These are phyloP conservation scores for Bombyx mandarina DNA, from an alignment of 1,140 invertebrate species.

Conservation along the genomic window DNA sequence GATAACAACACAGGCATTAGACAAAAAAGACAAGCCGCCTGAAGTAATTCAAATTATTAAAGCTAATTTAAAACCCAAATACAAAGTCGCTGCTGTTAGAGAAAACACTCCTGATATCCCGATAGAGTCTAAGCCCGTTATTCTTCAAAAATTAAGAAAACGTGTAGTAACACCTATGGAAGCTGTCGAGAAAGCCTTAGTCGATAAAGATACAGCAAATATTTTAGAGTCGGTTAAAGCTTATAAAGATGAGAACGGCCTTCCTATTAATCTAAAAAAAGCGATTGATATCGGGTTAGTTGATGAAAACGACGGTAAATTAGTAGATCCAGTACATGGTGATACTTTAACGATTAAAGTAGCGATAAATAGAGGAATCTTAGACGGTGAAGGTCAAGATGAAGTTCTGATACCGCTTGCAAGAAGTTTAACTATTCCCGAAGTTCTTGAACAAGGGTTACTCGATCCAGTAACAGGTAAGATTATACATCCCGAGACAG, in stretches of 20 bases:
- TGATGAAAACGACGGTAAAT: constrained; percentile 81
- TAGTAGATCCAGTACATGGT: constrained; percentile 87
- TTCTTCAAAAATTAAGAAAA: constrained; percentile 84
- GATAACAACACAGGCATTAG: constrained; percentile 26
- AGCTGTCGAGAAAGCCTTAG: constrained; percentile 80
- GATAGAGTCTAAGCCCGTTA: constrained; percentile 77
- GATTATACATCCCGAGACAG: constrained; percentile 93
- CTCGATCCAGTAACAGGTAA: constrained; percentile 83
- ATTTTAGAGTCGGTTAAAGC: constrained; percentile 75
- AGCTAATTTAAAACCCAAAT: constrained; percentile 78
- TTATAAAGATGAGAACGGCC: constrained; percentile 70
- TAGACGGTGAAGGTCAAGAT: constrained; percentile 84
- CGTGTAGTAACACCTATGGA: constrained; percentile 80
- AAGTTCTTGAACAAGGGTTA: constrained; percentile 86
- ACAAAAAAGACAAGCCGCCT: constrained; percentile 42
- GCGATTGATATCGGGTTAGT: constrained; percentile 83
- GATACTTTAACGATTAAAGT: constrained; percentile 84
- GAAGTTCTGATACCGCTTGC: constrained; percentile 86
- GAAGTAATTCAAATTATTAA: constrained; percentile 53
- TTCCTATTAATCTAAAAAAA: constrained; percentile 79
- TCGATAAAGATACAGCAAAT: constrained; percentile 81
- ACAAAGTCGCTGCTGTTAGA: constrained; percentile 75
- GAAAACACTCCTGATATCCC: constrained; percentile 68
- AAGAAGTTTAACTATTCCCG: constrained; percentile 84
- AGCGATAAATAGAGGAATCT: constrained; percentile 86